Conservation (phyloP, 1,140 invertebrate genomes). For the Listronotus bonariensis region DNA sequence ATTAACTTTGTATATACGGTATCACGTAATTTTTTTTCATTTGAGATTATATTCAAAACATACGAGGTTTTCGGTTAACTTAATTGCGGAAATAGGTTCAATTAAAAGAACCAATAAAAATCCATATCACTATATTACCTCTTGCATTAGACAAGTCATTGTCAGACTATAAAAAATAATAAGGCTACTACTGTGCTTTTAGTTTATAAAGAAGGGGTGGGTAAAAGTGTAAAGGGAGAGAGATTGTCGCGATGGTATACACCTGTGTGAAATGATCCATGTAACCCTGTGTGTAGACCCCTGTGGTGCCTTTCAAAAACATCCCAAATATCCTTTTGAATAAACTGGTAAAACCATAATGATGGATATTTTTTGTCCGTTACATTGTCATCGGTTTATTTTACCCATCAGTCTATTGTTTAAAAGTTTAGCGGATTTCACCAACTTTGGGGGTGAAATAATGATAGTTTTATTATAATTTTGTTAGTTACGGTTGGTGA, state of each 20-base stretch:
- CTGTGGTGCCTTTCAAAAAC: conserved; percentile 35
- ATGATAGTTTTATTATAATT: conserved; percentile 42
- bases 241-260: conserved; percentile 34
- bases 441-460: conserved; percentile 21
- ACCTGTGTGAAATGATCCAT: conserved; percentile 45
- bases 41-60: too few relatives aligned
- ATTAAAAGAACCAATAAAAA: too few relatives aligned
- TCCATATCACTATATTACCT: neutral
- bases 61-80: too few relatives aligned
- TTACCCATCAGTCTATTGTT: conserved; percentile 32
- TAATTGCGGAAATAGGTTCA: too few relatives aligned
- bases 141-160: neutral
- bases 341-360: conserved; percentile 33
- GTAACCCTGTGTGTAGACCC: conserved; percentile 39
- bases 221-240: conserved; percentile 10
- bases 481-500: conserved; percentile 36
- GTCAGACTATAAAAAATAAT: conserved; percentile 5
- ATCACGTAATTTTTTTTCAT: too few relatives aligned
- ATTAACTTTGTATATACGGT: too few relatives aligned
- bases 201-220: conserved; percentile 11
- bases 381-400: conserved; percentile 36
- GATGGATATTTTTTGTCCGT: conserved; percentile 35
- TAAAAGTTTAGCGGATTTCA: conserved; percentile 38
- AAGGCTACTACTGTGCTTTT: conserved; percentile 11
- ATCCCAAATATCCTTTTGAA: conserved; percentile 37